Evolutionary conservation across 2,797 vertebrate species (phyloP), one percentile per base, ranked within the genome.

Genomic region (Pseudomugil tenellus): DNA sequence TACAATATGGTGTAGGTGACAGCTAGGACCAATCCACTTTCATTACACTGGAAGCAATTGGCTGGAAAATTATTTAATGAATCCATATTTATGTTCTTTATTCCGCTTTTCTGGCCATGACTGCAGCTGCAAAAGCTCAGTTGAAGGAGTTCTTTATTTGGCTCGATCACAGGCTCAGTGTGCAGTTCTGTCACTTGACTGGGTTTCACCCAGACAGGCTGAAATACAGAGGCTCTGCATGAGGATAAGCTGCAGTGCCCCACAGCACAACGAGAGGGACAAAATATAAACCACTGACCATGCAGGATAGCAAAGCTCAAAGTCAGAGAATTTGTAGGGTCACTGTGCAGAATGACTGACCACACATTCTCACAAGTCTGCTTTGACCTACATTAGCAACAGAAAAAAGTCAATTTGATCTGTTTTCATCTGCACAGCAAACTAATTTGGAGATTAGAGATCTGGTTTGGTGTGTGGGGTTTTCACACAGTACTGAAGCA

Each of bases 131-230:
- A 77, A 76, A 69, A 26, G 67, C 78, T 72, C 79, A 80, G 78
- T 81, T 90, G 78, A 93, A 93, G 80, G 82, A 62, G 13, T 84
- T 85, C 90, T 93, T 93, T 92, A 86, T 93, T 88, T 86, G 83
- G 72, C 83, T 58, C 32, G n/a, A 77, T 88, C 87, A 90, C 85
- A 86, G 88, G 69, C 85, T 85, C 89, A 87, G 84, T 86, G 81
- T 90, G 92, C 67, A 54, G 64, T 79, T 81, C 86, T 73, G 72
- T 87, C 85, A 86, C 81, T 85, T 76, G 79, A 88, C 85, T 77
- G 79, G 68, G 80, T 68, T 76, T 72, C 71, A 59, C 63, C 72
- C 79, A 78, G 77, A 60, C 87, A 66, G 86, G 60, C 88, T 77
- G 79, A 83, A 83, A 83, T 69, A 59, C 69, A 43, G 80, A 81